Evolutionary conservation across 2,113 vertebrate species (phyloP).

Genomic region (Steatornis caripensis): DNA sequence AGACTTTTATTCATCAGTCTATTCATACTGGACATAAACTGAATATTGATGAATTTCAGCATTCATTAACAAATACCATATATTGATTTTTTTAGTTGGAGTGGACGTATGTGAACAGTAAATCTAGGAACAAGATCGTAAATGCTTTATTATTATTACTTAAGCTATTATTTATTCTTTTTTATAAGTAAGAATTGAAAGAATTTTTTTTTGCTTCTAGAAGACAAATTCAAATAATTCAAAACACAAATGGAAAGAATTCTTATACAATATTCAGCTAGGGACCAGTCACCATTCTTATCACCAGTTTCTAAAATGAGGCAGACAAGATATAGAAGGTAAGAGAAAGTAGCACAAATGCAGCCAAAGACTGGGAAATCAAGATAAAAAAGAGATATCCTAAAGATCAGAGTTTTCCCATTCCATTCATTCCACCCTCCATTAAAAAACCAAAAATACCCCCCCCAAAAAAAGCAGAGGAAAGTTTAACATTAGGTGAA

Average conservation of each 20-base stretch:
- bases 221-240: background rate
- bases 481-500: background rate
- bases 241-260: background rate
- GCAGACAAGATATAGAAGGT: background rate
- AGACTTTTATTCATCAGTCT: background rate
- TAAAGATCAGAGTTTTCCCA: background rate
- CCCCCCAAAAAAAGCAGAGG: rapidly evolving
- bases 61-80: background rate
- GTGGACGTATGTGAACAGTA: background rate
- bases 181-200: background rate
- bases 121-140: background rate
- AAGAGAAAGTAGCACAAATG: background rate
- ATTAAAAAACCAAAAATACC: background rate
- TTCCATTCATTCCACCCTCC: rapidly evolving
- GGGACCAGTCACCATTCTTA: background rate
- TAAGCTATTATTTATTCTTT: background rate
- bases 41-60: background rate
- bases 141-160: background rate
- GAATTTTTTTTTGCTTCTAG: background rate
- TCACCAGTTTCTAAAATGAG: background rate
- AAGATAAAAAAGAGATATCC: background rate
- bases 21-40: background rate
- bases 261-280: background rate
- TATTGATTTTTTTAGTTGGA: background rate
- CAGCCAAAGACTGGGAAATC: background rate